These are phyloP conservation scores for Drosophila pandora DNA, from an alignment of 1,140 invertebrate genomes.

Conservation along the genomic window DNA sequence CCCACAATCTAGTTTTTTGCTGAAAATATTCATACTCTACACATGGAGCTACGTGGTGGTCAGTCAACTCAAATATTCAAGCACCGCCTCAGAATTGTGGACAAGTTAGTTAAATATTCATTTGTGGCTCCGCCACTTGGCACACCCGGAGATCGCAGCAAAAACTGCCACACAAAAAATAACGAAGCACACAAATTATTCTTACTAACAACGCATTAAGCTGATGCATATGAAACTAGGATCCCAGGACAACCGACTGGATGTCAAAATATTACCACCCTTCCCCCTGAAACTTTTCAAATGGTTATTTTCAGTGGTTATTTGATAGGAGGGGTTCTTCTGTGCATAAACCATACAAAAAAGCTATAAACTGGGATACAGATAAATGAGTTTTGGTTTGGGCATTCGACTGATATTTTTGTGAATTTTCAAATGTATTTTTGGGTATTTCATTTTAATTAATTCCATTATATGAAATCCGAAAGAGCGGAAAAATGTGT, in stretches of 20 bases:
- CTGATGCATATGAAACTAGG: constrained; percentile 10
- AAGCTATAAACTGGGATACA: constrained; percentile 9
- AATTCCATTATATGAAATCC: constrained; percentile 16
- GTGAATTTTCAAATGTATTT: constrained; percentile 21
- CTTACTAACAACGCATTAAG: constrained; percentile 41
- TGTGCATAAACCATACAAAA: constrained; percentile 8
- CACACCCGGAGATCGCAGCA: constrained; percentile 27
- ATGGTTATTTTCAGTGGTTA: constrained; percentile 37
- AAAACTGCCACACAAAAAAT: constrained; percentile 3
- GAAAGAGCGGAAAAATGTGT: background rate
- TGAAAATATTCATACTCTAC: constrained; percentile 22
- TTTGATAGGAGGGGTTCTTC: constrained; percentile 35
- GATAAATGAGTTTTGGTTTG: constrained; percentile 31
- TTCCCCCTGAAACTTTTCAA: constrained; percentile 17
- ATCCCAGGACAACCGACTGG: constrained; percentile 28
- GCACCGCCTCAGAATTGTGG: constrained; percentile 53
- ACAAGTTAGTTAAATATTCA: constrained; percentile 79
- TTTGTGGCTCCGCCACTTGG: constrained; percentile 60
- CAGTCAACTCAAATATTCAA: constrained; percentile 61
- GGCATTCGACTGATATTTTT: constrained; percentile 28
- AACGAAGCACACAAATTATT: constrained; percentile 25
- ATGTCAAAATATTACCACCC: constrained; percentile 45
- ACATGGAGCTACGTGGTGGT: constrained; percentile 15
- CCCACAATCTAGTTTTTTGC: background rate
- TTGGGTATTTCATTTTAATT: constrained; percentile 16